These are phyloP conservation scores for Halcyon chelicuti DNA, from an alignment of 2,797 vertebrate species.

Conservation along the genomic window DNA sequence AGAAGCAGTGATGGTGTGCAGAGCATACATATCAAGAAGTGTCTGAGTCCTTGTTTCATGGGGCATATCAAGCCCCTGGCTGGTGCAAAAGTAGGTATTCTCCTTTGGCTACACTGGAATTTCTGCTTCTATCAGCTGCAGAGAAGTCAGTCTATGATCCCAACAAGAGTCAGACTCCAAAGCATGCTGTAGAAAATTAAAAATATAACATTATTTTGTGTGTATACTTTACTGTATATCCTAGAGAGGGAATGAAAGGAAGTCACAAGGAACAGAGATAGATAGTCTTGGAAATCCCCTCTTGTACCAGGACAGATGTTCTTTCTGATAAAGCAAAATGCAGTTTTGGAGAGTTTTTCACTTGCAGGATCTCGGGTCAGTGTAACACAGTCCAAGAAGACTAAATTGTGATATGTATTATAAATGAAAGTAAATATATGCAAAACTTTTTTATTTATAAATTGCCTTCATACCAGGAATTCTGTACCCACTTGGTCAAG, in stretches of 20 bases:
- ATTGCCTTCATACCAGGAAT: neutral
- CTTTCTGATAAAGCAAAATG: neutral
- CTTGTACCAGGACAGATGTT: neutral
- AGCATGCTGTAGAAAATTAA: neutral
- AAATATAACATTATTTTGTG: neutral
- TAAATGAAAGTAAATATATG: neutral
- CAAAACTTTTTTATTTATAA: neutral
- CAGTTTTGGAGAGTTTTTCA: neutral
- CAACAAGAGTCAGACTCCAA: neutral
- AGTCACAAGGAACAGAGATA: neutral
- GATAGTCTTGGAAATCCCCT: neutral
- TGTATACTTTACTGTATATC: neutral
- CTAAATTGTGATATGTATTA: neutral
- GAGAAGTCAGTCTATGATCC: neutral
- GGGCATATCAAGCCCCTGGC: neutral
- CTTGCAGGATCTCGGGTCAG: neutral
- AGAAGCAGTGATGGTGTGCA: neutral
- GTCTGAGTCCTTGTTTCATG: slow-evolving; percentile 11
- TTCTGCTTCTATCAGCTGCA: neutral
- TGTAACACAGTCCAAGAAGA: neutral
- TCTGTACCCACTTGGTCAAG: neutral
- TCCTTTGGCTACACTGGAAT: neutral
- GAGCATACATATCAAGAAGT: slow-evolving; percentile 40
- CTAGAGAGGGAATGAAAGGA: neutral
- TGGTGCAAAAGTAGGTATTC: neutral